Base-by-base conservation (phyloP, 2,888 invertebrate genomes). In the Pomacea canaliculata region DNA sequence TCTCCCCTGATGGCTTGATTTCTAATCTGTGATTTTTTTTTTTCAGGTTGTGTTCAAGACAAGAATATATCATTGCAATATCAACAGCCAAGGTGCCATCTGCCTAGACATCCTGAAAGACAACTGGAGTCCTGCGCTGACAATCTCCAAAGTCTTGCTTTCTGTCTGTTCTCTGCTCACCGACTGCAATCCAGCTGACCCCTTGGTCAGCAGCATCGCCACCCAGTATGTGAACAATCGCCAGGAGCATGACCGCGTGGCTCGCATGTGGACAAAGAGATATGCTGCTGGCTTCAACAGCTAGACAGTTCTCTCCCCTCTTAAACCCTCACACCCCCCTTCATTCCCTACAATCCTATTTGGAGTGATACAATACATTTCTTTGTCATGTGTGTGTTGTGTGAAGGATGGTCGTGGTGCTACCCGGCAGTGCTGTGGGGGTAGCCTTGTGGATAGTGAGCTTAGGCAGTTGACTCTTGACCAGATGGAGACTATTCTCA, bases 121-220 rank as follows among this genome's bases (percentile, higher is more conserved):
- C 92, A 98, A 98, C 92, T 99, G 99, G 99, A 97, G 97, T 59
- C 98, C 99, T n/a, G 98, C 98, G 68, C 93, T 99, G 89, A 98
- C 98, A 87, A 97, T 99, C 92, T 97, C 97, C 81, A 98, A 98
- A 93, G 98, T 99, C 85, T 93, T 99, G 87, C 93, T 99, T 85
- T 98, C 98, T 85, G 98, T 99, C 92, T 98, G 98, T 93, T 98
- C 98, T 86, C 93, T 99, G 90, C 94, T 99, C 88, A 98, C 98
- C 89, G 98, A 99, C 93, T 98, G 98, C 91, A 98, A 99, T 94
- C 98, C 98, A 95, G 97, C 97, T 90, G 98, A 99, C 92, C 98
- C 98, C 7, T 92, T 99, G 89, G 98, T 99, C 79, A 98, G 98
- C 83, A 97, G 97, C 91, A 98, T 99, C 93, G 99, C 98, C 73